Conservation (phyloP, 2,888 invertebrate genomes). For the Aelia acuminata region DNA sequence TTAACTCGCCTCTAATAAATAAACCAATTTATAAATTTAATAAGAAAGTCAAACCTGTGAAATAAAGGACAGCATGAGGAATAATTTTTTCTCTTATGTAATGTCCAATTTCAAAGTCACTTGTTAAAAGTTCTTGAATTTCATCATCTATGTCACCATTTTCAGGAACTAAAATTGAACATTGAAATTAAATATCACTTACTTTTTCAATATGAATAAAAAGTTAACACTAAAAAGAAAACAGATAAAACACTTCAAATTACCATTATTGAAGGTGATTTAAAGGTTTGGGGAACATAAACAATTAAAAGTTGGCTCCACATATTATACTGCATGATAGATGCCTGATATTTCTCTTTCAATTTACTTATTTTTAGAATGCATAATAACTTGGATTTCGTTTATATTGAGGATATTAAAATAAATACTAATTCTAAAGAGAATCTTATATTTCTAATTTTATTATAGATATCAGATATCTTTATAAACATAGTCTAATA, state of each 20-base stretch:
- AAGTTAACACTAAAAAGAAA: not conserved
- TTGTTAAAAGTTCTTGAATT: conserved; percentile 86
- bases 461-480: too few species aligned
- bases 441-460: too few species aligned
- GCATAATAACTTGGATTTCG: too few species aligned
- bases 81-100: conserved; percentile 96
- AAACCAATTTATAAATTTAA: not conserved
- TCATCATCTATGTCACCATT: conserved; percentile 92
- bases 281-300: too few species aligned
- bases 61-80: conserved; percentile 96
- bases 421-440: too few species aligned
- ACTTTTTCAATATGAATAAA: conserved; percentile 16
- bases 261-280: not conserved
- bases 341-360: too few species aligned
- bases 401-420: too few species aligned
- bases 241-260: not conserved
- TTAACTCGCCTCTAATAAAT: too few species aligned
- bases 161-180: conserved; percentile 77
- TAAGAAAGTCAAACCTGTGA: conserved; percentile 84
- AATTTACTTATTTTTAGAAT: too few species aligned
- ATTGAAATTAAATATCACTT: not conserved
- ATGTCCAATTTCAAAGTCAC: conserved; percentile 99
- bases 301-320: too few species aligned
- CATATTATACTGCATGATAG: too few species aligned
- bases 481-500: too few species aligned